A percentile compares a stretch with the other conserved stretches of the same genome.
Conservation (phyloP, 2,888 invertebrate genomes). For the Orthosia cruda region DNA sequence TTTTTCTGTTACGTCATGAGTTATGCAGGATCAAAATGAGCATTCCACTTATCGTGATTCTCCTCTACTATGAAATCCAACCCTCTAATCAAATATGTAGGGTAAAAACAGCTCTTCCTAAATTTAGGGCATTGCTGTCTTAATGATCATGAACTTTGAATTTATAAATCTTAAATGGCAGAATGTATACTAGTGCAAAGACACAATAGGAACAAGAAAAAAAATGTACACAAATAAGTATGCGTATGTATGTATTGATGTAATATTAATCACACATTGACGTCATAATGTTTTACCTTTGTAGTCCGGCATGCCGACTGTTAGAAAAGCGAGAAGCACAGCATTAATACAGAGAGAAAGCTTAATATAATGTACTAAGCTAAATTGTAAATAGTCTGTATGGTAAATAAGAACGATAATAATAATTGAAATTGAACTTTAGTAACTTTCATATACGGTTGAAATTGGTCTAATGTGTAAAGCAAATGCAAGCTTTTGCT, state of each 20-base stretch:
- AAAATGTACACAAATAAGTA: conserved; percentile 11
- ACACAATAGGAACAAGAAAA: background rate
- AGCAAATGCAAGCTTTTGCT: no score
- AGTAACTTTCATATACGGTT: background rate
- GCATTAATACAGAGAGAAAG: conserved; percentile 70
- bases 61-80: background rate
- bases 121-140: background rate
- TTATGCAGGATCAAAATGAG: no score
- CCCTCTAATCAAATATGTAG: background rate
- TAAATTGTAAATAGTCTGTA: conserved; percentile 1
- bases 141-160: background rate
- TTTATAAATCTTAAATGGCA: background rate
- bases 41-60: no score
- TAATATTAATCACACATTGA: conserved; percentile 41
- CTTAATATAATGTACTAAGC: conserved; percentile 33
- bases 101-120: background rate
- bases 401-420: background rate
- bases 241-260: conserved; percentile 20
- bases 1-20: no score
- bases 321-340: conserved; percentile 75
- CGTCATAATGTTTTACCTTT: conserved; percentile 81
- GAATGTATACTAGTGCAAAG: background rate
- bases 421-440: background rate
- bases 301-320: conserved; percentile 91
- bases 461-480: background rate